Evolutionary conservation across 2,888 invertebrate species (phyloP).

Genomic region (Blomia tropicalis): DNA sequence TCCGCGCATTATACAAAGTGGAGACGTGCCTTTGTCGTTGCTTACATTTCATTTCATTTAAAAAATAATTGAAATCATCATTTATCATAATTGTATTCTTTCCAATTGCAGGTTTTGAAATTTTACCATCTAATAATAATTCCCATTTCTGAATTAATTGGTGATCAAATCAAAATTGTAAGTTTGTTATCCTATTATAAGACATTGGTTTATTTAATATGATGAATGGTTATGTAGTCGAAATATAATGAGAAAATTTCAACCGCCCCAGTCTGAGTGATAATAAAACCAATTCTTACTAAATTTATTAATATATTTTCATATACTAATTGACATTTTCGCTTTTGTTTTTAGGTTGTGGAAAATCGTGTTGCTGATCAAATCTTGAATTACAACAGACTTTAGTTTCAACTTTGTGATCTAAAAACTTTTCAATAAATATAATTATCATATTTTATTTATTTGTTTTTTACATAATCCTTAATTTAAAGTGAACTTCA

Average conservation of each 20-base stretch:
- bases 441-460: not conserved
- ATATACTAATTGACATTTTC: too few species aligned
- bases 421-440: not conserved
- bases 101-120: too few species aligned
- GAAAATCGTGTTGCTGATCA: too few species aligned
- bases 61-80: not conserved
- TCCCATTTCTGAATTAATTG: not conserved
- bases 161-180: too few species aligned
- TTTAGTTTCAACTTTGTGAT: too few species aligned
- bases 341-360: too few species aligned
- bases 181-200: too few species aligned
- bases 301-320: too few species aligned
- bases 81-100: too few species aligned
- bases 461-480: not conserved
- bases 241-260: not conserved
- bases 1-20: not conserved
- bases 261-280: constrained; percentile 12
- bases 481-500: not conserved
- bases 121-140: too few species aligned
- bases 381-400: too few species aligned
- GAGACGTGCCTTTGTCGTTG: not conserved
- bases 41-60: not conserved
- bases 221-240: constrained; percentile 3
- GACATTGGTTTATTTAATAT: too few species aligned
- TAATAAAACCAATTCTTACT: not conserved